Conservation (phyloP, 92 coral and sea anemone species). For the Desmophyllum pertusum region DNA sequence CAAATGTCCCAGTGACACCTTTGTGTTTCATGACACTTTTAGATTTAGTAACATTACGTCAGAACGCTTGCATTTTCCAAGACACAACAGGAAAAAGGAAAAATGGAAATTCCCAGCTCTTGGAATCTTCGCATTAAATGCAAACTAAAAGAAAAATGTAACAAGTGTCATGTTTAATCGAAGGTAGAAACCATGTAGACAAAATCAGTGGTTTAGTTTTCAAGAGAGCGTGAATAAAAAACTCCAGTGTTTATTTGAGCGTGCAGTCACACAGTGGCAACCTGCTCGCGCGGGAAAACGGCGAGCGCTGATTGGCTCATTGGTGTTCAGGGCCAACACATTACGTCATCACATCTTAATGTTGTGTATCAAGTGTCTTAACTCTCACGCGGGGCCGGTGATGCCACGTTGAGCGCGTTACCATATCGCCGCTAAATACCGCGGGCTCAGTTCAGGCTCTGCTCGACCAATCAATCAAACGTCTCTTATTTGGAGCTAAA, state of each 20-base stretch:
- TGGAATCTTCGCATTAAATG: not conserved
- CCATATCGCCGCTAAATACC: conserved; percentile 32
- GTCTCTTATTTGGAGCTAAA: conserved; percentile 29
- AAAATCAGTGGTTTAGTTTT: conserved; percentile 23
- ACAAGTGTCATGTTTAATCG: not conserved
- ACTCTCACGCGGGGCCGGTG: conserved; percentile 71
- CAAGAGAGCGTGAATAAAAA: conserved; percentile 36
- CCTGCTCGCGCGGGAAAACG: conserved; percentile 61
- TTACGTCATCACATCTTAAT: conserved; percentile 94
- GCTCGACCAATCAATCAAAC: conserved; percentile 42
- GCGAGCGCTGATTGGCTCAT: conserved; percentile 68
- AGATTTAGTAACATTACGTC: conserved; percentile 51
- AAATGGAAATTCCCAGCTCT: not conserved
- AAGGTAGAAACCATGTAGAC: conserved; percentile 18
- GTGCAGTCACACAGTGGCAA: conserved; percentile 60
- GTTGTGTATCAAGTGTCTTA: conserved; percentile 65
- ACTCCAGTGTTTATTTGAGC: conserved; percentile 32
- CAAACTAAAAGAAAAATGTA: not conserved
- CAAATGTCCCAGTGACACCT: conserved; percentile 1
- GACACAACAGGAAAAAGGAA: conserved; percentile 23
- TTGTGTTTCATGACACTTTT: conserved; percentile 1
- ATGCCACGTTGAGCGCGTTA: conserved; percentile 71
- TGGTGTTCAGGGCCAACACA: conserved; percentile 86
- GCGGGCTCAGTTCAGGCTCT: conserved; percentile 44
- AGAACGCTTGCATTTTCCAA: conserved; percentile 18